Conservation (phyloP, 2,113 vertebrate species). For the Delphinapterus leucas region DNA sequence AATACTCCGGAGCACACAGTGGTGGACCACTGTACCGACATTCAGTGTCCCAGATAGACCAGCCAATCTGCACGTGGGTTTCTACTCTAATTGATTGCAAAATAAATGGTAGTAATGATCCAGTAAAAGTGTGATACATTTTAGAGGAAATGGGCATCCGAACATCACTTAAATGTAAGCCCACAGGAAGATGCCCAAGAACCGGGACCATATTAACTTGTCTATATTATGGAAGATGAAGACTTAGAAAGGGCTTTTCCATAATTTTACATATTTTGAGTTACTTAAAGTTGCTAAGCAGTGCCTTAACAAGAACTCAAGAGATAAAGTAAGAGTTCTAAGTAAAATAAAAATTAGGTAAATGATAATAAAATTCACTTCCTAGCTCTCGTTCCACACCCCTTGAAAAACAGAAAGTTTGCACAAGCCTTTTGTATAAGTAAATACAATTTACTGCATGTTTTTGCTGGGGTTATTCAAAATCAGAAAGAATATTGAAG, state of each 20-base stretch:
- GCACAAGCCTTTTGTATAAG: too few species aligned
- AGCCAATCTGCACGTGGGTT: accelerated
- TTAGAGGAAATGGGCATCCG: too few species aligned
- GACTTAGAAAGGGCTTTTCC: not conserved
- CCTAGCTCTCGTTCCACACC: not conserved
- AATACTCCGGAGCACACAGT: accelerated
- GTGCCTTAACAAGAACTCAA: not conserved
- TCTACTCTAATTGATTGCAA: not conserved
- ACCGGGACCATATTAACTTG: accelerated
- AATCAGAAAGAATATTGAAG: not conserved
- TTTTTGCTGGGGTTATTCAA: not conserved
- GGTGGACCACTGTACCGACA: accelerated
- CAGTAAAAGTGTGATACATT: too few species aligned
- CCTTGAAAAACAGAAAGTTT: not conserved
- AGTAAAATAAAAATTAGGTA: not conserved
- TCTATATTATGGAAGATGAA: not conserved
- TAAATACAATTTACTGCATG: not conserved
- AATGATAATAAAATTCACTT: not conserved
- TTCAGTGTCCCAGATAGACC: not conserved
- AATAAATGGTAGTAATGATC: not conserved
- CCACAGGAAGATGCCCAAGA: not conserved
- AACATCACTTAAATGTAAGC: not conserved
- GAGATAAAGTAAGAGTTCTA: not conserved
- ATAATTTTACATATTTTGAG: not conserved
- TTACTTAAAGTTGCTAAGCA: not conserved